Evolutionary conservation across 2,888 invertebrate genomes (phyloP).

Genomic region (Pyralis farinalis): DNA sequence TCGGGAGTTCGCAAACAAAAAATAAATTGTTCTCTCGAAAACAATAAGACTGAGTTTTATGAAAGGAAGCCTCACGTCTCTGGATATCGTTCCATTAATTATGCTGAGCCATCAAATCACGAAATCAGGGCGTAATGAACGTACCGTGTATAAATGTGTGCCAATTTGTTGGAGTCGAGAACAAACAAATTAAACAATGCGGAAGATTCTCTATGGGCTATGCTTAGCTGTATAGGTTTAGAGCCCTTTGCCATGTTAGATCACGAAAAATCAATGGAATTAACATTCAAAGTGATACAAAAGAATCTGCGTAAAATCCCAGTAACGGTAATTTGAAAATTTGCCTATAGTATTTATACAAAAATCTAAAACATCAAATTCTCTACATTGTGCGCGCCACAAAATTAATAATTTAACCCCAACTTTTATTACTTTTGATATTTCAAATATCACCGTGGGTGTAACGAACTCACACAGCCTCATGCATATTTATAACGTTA

Average conservation of each 20-base stretch:
- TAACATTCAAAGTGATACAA: no score
- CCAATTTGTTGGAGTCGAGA: conserved; percentile 6
- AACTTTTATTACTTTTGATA: conserved; percentile 7
- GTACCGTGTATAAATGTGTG: conserved; percentile 11
- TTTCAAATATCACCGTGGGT: conserved; percentile 10
- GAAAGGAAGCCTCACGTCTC: conserved; percentile 54
- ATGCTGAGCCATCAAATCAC: conserved; percentile 51
- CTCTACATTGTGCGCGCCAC: no score
- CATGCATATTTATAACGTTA: conserved; percentile 79
- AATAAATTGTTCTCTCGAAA: conserved; percentile 42
- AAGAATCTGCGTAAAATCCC: no score
- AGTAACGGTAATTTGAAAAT: no score
- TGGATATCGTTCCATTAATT: conserved; percentile 56
- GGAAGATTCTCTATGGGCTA: not conserved
- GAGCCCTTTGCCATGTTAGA: not conserved
- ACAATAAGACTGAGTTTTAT: conserved; percentile 52
- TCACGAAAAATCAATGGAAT: no score
- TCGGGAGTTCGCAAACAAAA: conserved; percentile 58
- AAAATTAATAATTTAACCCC: conserved; percentile 9
- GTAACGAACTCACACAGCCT: conserved; percentile 35
- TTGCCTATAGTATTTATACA: no score
- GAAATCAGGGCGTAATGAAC: conserved; percentile 32
- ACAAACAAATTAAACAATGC: conserved; percentile 2
- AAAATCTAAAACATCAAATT: no score
- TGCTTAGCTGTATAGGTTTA: not conserved